Evolutionary conservation across 2,797 vertebrate species (phyloP), one percentile per base, ranked within the genome.

Genomic region (Lateolabrax maculatus): DNA sequence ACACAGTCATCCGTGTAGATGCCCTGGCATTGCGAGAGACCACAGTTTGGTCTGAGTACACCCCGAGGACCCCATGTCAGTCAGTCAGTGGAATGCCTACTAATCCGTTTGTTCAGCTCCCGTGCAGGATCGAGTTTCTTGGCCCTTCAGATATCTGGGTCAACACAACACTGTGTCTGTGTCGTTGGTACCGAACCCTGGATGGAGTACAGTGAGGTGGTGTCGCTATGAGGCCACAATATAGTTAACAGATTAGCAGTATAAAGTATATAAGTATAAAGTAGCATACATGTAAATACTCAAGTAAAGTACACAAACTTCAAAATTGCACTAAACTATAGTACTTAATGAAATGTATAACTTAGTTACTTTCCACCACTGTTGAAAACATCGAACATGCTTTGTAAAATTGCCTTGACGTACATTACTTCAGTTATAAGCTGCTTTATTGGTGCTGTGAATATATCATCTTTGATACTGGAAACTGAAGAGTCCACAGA

Each of bases 61-160:
- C 67, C 36, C 67, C 9, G 19, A 79, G 56, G 73, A 58, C 60
- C 66, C 4, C 51, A 1, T 62, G 76, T 85, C 88, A 87, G 75
- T 91, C 89, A 84, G 41, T 78, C 85, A 52, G 75, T 77, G 88
- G 87, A 94, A 91, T 77, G 89, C 83, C 87, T 94, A 64, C 84
- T 86, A 88, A 91, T 91, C 90, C 57, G 56, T 80, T 72, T 83
- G 84, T 83, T 77, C 80, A 84, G 87, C 79, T 90, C 84, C 75
- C 15, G 41, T 73, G 63, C 77, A 27, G 82, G 88, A 93, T 95
- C 78, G 16, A 72, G 85, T 96, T 91, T 90, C 94, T 71, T 60
- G 15, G 58, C 41, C 68, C 65, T 75, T 41, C 57, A 56, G 52
- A 92, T 84, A 94, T 93, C 84, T 92, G 87, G 92, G 93, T 93